These are phyloP conservation scores for Cylindroiulus punctatus DNA, from an alignment of 2,888 invertebrate species.

Conservation along the genomic window DNA sequence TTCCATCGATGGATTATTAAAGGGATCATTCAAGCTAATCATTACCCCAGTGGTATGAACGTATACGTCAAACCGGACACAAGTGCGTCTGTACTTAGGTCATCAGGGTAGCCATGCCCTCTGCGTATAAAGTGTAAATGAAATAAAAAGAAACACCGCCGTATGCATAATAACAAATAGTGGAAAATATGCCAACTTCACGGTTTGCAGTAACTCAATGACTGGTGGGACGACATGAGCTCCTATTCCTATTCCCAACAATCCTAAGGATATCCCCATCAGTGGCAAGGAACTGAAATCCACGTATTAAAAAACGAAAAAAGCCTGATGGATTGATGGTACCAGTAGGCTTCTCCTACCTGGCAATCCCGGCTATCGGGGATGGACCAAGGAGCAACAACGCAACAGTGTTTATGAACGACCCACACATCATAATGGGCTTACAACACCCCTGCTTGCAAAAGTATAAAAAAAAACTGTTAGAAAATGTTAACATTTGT, in stretches of 20 bases:
- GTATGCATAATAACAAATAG: not conserved
- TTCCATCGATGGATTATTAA: not conserved
- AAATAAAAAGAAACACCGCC: not conserved
- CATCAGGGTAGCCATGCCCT: constrained; percentile 25
- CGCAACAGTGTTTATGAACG: not conserved
- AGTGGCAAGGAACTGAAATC: not conserved
- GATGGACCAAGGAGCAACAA: constrained; percentile 48
- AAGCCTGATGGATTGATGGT: too few species aligned
- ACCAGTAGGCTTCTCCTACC: not conserved
- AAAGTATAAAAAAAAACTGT: not conserved
- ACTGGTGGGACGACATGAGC: constrained; percentile 52
- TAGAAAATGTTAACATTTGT: not conserved
- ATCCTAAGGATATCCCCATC: not conserved
- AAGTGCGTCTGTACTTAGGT: not conserved
- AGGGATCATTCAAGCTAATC: too few species aligned
- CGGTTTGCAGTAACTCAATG: not conserved
- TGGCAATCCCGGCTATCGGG: constrained; percentile 9
- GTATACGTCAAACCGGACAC: constrained; percentile 51
- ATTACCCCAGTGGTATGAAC: constrained; percentile 49
- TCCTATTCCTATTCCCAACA: constrained; percentile 48
- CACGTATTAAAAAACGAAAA: too few species aligned
- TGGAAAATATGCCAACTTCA: constrained; percentile 44
- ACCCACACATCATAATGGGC: constrained; percentile 48
- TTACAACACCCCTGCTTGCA: not conserved
- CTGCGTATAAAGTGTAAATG: not conserved